phyloP scores from a whole-genome alignment of 2,797 vertebrate genomes.

The Gobionotothen gibberifrons region DNA sequence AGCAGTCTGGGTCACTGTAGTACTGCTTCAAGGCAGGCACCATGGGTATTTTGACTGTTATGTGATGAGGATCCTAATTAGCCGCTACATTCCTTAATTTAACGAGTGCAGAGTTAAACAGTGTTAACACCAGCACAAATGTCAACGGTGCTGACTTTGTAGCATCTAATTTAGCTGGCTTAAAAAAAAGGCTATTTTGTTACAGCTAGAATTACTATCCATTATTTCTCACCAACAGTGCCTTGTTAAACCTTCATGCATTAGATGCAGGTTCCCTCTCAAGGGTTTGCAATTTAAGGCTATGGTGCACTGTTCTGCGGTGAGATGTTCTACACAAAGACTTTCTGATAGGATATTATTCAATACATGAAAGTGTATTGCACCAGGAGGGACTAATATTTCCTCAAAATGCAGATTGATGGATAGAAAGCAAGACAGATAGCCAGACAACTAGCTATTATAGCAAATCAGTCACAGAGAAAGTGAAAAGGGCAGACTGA shows the following conservation, averaged over 20 bases:
- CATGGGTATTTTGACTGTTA: slow-evolving; percentile 50
- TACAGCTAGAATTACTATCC: slow-evolving; percentile 9
- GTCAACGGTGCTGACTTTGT: slow-evolving; percentile 46
- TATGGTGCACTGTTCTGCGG: slow-evolving; percentile 2
- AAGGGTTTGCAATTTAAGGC: slow-evolving; percentile 23
- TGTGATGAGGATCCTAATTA: slow-evolving; percentile 71
- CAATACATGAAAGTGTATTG: background rate
- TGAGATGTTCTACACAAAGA: slow-evolving; percentile 7
- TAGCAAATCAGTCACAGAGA: too few species aligned
- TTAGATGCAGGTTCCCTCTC: slow-evolving; percentile 35
- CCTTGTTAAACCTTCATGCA: slow-evolving; percentile 30
- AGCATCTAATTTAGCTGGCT: slow-evolving; percentile 51
- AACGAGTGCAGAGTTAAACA: slow-evolving; percentile 54
- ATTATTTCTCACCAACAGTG: slow-evolving; percentile 29
- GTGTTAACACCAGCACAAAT: slow-evolving; percentile 60
- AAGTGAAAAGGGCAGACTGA: too few species aligned
- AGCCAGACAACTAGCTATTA: background rate
- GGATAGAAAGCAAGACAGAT: background rate
- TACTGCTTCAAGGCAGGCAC: slow-evolving; percentile 44
- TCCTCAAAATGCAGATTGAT: slow-evolving; percentile 9
- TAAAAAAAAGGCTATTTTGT: slow-evolving; percentile 48
- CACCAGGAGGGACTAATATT: background rate
- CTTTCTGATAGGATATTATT: slow-evolving; percentile 13
- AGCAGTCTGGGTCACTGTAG: slow-evolving; percentile 37
- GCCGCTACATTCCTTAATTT: slow-evolving; percentile 69